Evolutionary conservation across 37 sponge, comb jelly and placozoan genomes (phyloP), one percentile per base, ranked within the genome.

Genomic region (Beroe ovata): DNA sequence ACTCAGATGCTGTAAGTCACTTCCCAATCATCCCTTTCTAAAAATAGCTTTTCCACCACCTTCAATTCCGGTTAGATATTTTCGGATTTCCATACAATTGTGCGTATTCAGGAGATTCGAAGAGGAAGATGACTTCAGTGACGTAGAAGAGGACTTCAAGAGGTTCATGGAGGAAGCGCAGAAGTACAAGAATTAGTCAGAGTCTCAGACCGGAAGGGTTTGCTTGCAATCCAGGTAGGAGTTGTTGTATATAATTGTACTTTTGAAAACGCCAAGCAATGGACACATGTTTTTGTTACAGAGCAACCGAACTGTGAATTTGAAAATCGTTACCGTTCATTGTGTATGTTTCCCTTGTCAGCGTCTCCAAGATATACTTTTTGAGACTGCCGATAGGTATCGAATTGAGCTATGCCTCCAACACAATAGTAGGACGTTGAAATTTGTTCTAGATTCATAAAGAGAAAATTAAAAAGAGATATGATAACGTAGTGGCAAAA

Each of bases 91-190:
- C n/a, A n/a, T n/a, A n/a, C n/a, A n/a, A n/a, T n/a, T n/a, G n/a
- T n/a, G n/a, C n/a, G n/a, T n/a, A n/a, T n/a, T n/a, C 84, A 38
- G 41, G n/a, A 77, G 41, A 77, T 77, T 77, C n/a, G 84, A 77
- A 35, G 84, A 77, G 28, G 84, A 77, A 42, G 84, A 77, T 42
- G 84, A 77, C 47, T 77, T 77, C 84, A 77, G 84, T 77, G 84
- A 77, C 23, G 84, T 77, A 11, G 84, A 77, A 77, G 84, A 77
- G 23, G 84, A 77, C 54, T 77, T 77, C 47, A 77, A 77, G 25
- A 38, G 28, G 47, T 77, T 77, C 47, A 77, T 77, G 84, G 84
- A 77, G 47, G 84, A 77, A 77, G 84, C 84, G 2, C 84, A 42
- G 3, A 37, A 40, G 54, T 77, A 42, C 84, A 77, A 77, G 38